phyloP scores from a whole-genome alignment of 2,888 invertebrate species.

The Periphyllus acericola region DNA sequence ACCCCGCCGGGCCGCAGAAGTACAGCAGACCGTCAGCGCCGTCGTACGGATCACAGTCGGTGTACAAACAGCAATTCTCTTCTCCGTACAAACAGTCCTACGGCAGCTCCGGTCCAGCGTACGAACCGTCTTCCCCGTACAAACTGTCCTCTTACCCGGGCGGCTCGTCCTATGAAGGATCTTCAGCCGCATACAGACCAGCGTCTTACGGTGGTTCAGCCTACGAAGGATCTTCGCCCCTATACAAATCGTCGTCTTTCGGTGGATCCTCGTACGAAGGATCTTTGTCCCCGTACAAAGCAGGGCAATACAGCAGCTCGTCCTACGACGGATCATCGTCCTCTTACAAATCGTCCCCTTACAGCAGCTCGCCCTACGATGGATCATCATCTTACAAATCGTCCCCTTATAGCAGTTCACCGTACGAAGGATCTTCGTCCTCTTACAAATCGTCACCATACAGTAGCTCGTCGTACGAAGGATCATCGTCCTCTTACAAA shows the following conservation, averaged over 20 bases:
- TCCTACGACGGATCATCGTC: background rate
- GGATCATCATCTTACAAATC: background rate
- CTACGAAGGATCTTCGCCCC: background rate
- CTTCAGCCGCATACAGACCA: background rate
- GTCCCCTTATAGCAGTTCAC: background rate
- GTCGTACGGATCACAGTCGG: background rate
- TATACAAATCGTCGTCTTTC: background rate
- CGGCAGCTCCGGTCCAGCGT: background rate
- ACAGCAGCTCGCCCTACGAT: background rate
- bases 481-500: constrained; percentile 27
- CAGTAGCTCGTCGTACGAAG: constrained; percentile 1
- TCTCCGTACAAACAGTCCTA: constrained; percentile 3
- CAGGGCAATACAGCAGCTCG: background rate
- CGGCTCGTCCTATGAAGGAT: background rate
- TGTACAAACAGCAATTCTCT: background rate
- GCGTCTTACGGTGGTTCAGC: background rate
- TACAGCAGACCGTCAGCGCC: background rate
- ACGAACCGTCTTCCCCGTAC: background rate
- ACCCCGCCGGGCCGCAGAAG: constrained; percentile 9
- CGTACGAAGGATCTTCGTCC: constrained; percentile 5
- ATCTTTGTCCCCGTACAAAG: background rate
- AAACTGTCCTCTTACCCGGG: background rate
- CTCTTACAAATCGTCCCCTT: background rate
- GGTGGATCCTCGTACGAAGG: background rate
- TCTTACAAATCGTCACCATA: constrained; percentile 20